Evolutionary conservation across 2,888 invertebrate species (phyloP), one percentile per base, ranked within the genome.

Genomic region (Nemotelus pantherinus): DNA sequence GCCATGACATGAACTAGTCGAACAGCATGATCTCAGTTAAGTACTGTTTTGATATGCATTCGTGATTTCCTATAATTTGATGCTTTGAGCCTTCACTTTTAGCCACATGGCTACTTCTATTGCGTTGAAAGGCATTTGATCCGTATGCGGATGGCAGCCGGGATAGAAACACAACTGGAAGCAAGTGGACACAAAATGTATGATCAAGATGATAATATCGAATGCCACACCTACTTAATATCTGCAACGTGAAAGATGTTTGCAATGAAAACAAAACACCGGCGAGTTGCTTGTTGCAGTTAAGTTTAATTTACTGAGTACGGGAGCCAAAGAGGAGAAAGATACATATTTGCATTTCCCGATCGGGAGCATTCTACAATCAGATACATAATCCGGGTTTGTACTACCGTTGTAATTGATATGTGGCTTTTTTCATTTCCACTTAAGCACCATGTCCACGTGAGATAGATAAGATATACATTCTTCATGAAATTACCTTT

Each of bases 191-290:
- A 47, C 6, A 53, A 53, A 50, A 2, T 53, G 60, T 60, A 55
- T 67, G 55, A 70, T 55, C 70, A 70, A 70, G 70, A 70, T 43
- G 43, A 70, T 9, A 45, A 53, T 41, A 53, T 50, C 43, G 43
- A 70, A 55, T 70, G 70, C 70, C 70, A 70, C 70, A 70, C 70
- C 70, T 70, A 47, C 53, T 70, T 41, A 55, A 55, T 43, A 55
- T 70, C 55, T 25, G 60, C 25, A 41, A 4, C 65, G 25, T 67
- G 47, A 67, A 67, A 67, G 48, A 47, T 25, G 25, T 67, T 25
- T n/a, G 48, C 47, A 39, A 53, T 55, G 55, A 70, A 41, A 41
- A 70, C 7, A 4, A 47, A 53, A 7, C 41, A 60, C 25, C 41
- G 7, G 25, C 2, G 41, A 39, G 6, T 7, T 43, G 41, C 43